Base-by-base conservation (phyloP, 2,888 invertebrate genomes). In the Cloeon dipterum region DNA sequence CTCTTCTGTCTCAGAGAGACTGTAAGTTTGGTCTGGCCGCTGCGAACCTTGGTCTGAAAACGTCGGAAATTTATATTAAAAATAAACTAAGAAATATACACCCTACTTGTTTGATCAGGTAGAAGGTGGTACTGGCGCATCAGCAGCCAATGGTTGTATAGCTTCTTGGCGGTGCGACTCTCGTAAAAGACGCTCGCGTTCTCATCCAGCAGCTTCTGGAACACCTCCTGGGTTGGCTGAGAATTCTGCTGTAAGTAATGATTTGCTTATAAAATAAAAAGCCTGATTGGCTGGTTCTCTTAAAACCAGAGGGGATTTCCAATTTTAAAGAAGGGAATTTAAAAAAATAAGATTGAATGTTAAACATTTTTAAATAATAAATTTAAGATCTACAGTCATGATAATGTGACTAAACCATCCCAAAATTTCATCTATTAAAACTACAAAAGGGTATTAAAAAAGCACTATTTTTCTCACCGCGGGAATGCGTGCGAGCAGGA, bases 1-100 rank as follows among this genome's bases (percentile, higher is more conserved):
- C 42, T 91, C 89, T 56, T 94, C 93, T 3, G 85, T 85, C 59
- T 93, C 93, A 32, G 88, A 85, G 52, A 93, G 91, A 43, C 70
- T 72, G 42, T 74, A 50, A 5, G 74, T 65, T 45, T 65, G 66
- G 44, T 74, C 47, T 5, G 45, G 45, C 8, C 44, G 39, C 5
- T 44, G 44, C 13, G 45, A 35, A 8, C 44, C 40, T 35, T 46
- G 44, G n/a, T 44, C 45, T 46, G 42, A 17, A 20, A 20, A 5
- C 3, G 7, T 14, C 38, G 13, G 19, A 3, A 32, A 21, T 10
- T 14, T 7, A 4, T 16, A 1, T 11, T 13, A 21, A 13, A 11
- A 25, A 26, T 2, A 25, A 13, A 13, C 25, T n/a, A n/a, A n/a
- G n/a, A 26, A 23, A 14, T 19, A 43, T 44, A n/a, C n/a, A n/a